Conservation (phyloP, 1,140 invertebrate species). For the Halesus radiatus region DNA sequence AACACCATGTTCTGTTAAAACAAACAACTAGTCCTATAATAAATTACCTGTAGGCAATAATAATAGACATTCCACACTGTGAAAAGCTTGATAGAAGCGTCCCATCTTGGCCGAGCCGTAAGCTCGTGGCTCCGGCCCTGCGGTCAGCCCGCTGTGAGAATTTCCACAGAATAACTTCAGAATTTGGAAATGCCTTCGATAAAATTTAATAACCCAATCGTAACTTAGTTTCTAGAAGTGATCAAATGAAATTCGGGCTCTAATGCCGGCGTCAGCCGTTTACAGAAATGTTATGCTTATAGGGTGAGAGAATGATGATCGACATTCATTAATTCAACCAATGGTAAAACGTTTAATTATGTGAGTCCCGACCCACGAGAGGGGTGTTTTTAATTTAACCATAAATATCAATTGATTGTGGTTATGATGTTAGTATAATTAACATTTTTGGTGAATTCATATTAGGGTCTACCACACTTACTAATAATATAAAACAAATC, state of each 20-base stretch:
- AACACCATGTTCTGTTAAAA: too few relatives aligned
- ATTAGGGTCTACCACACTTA: too few relatives aligned
- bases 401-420: too few relatives aligned
- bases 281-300: background rate
- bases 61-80: too few relatives aligned
- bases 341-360: background rate
- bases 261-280: constrained; percentile 3
- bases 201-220: constrained; percentile 33
- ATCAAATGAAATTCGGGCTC: constrained; percentile 28
- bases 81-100: too few relatives aligned
- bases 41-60: too few relatives aligned
- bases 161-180: constrained; percentile 23
- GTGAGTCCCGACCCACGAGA: too few relatives aligned
- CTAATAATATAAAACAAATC: too few relatives aligned
- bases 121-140: background rate
- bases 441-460: too few relatives aligned
- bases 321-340: constrained; percentile 17
- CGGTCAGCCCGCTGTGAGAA: constrained; percentile 7
- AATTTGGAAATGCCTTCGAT: constrained; percentile 11
- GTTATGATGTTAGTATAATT: too few relatives aligned
- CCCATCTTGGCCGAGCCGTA: background rate
- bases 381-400: background rate
- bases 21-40: too few relatives aligned
- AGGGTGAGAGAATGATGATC: constrained; percentile 7
- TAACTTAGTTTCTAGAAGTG: constrained; percentile 26